Base-by-base conservation (phyloP, 2,888 invertebrate species). In the Horisme vitalbata region DNA sequence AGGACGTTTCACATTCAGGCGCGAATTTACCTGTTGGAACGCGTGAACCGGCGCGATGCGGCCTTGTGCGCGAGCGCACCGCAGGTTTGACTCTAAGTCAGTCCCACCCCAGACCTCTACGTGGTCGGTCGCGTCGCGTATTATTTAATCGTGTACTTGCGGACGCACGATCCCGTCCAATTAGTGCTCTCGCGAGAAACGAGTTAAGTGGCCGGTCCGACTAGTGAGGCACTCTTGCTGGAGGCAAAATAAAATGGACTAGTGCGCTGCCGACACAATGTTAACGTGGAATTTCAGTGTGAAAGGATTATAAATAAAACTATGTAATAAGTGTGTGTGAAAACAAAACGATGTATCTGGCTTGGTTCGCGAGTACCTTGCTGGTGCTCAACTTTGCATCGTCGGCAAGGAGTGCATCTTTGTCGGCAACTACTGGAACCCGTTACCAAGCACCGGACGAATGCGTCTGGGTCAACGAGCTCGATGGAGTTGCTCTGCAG, bases 371-470 rank as follows among this genome's bases (percentile, higher is more conserved):
- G 59, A 78, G 81, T 74, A 68, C 77, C 67, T 64, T 83, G 58
- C 66, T 88, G 71, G 83, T 86, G 83, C 74, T 88, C 51, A 79
- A 82, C 71, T 79, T 79, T 55, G 72, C 77, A 63, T 65, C 79
- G 64, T 77, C 81, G 54, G 83, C 79, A 62, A 78, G 74, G 75
- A 74, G 83, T 73, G 88, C 88, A 52, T 90, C 89, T 55, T 73
- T 90, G 65, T 89, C 87, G 66, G 88, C 86, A 33, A 84, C 81
- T 48, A 83, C 83, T 26, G 87, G 88, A 51, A 81, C 94, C 75
- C 92, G 94, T 55, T 95, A 95, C 81, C 94, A 95, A 74, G 94
- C 95, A 65, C 95, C 95, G 58, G 95, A 95, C 82, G 95, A 95
- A 82, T 95, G 95, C 88, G 93, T 94, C 68, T 95, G 95, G 95